Conservation (phyloP, 2,113 vertebrate species). For the Indri indri region DNA sequence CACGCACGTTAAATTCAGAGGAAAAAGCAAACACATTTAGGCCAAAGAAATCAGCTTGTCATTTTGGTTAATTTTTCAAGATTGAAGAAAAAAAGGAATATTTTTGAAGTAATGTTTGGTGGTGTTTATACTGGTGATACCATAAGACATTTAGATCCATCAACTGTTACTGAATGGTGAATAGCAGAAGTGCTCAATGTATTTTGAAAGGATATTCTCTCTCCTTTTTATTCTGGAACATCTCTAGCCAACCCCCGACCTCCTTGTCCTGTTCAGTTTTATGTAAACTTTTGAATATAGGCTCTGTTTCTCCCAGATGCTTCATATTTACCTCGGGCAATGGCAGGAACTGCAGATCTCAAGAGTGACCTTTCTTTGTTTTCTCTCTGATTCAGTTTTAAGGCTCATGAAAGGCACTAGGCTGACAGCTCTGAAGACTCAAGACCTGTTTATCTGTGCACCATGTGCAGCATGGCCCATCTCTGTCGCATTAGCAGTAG, state of each 20-base stretch:
- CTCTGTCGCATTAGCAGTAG: background rate
- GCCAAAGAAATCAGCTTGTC: background rate
- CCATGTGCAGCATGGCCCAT: background rate
- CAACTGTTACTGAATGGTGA: conserved; percentile 57
- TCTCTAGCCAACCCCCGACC: background rate
- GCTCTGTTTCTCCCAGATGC: conserved; percentile 76
- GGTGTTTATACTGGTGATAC: background rate
- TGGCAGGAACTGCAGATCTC: conserved; percentile 67
- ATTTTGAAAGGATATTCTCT: conserved; percentile 74
- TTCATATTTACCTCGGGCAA: conserved; percentile 75
- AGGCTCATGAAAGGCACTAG: conserved; percentile 33
- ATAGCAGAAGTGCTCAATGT: conserved; percentile 48
- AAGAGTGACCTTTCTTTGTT: conserved; percentile 69
- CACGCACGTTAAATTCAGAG: background rate
- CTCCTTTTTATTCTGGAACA: conserved; percentile 44
- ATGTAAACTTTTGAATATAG: conserved; percentile 77
- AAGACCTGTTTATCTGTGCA: conserved; percentile 1
- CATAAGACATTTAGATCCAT: background rate
- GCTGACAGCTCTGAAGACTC: conserved; percentile 57
- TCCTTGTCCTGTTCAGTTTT: conserved; percentile 70
- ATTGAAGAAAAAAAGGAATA: background rate
- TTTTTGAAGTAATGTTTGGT: conserved; percentile 15
- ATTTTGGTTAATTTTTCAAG: conserved; percentile 2
- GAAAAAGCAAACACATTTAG: background rate
- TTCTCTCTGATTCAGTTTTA: conserved; percentile 67